Evolutionary conservation across 2,797 vertebrate species (phyloP), one percentile per base, ranked within the genome.

Genomic region (Gadopsis marmoratus): DNA sequence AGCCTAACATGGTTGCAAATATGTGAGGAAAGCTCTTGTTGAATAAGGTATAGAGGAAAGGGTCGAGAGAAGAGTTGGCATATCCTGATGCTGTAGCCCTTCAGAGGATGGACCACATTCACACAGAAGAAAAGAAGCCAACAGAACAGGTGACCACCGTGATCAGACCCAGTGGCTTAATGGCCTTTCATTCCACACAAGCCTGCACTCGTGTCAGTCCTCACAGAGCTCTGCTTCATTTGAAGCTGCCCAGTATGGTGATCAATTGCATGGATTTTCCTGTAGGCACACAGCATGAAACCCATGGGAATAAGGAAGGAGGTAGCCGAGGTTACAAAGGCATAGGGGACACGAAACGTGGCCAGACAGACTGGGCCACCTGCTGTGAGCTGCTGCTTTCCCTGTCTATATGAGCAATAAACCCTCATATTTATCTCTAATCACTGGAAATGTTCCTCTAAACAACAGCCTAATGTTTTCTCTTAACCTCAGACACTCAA

Each of bases 131-230:
- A 84, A 56, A 72, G 72, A 58, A 74, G n/a, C 84, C 77, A 81
- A 33, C 81, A 83, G 48, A 83, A 3, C 26, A 86, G 33, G 48
- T 79, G 31, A 81, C 76, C 54, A 72, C 85, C 54, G 79, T 73
- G 7, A 90, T 81, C 69, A 86, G 55, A 21, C 82, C 70, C 26
- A 82, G 70, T 4, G 62, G 85, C 74, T 76, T 86, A 23, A 81
- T 61, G 17, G 84, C 82, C 70, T 89, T 92, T 23, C 35, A 58
- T 21, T 76, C 69, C 56, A 62, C 21, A 3, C 17, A 9, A 8
- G 11, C 17, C 29, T 55, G 54, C 59, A 63, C 76, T 54, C 19
- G 39, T 74, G 43, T 41, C 35, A 13, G 48, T n/a, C 26, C 54
- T 29, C 74, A 26, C 33, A 1, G 33, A 1, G n/a, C 14, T 62